A percentile compares a stretch with the other conserved stretches of the same genome.
Evolutionary conservation across 2,797 vertebrate genomes (phyloP).

Genomic region (Brachymystax lenok): DNA sequence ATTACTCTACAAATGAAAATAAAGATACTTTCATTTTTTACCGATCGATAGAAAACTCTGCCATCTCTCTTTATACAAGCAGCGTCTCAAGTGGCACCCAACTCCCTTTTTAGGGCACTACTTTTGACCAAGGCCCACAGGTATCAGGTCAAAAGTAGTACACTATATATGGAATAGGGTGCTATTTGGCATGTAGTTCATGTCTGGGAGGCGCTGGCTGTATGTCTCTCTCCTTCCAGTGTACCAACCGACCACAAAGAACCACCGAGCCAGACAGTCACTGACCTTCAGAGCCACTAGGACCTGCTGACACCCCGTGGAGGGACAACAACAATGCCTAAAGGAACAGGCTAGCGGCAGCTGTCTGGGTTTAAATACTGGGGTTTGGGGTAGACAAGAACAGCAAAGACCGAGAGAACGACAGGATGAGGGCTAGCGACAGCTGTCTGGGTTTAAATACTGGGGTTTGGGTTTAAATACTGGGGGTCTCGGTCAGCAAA

Average conservation of each 20-base stretch:
- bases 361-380: too few relatives aligned
- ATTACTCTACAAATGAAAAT: slow-evolving; percentile 44
- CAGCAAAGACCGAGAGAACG: too few relatives aligned
- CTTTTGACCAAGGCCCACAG: too few relatives aligned
- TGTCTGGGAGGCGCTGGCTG: slow-evolving; percentile 16
- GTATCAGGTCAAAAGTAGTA: too few relatives aligned
- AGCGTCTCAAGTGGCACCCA: not conserved
- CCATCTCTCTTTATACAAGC: slow-evolving; percentile 37
- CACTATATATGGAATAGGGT: too few relatives aligned
- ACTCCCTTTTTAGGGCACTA: too few relatives aligned
- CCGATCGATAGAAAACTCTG: slow-evolving; percentile 34
- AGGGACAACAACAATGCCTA: slow-evolving; percentile 5
- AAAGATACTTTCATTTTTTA: slow-evolving; percentile 38
- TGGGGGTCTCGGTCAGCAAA: too few relatives aligned
- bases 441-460: too few relatives aligned
- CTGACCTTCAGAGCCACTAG: slow-evolving; percentile 28
- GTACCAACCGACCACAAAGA: slow-evolving; percentile 1
- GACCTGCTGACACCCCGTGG: slow-evolving; percentile 1
- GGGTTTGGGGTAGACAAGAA: too few relatives aligned
- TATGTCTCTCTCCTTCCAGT: slow-evolving; percentile 11
- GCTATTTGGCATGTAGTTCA: not conserved
- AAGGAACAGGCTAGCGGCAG: not conserved
- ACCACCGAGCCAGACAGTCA: not conserved
- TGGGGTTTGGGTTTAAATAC: too few relatives aligned
- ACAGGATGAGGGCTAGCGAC: too few relatives aligned